These are phyloP conservation scores for Drosophila pectinifera DNA, from an alignment of 1,140 invertebrate genomes.

Conservation along the genomic window DNA sequence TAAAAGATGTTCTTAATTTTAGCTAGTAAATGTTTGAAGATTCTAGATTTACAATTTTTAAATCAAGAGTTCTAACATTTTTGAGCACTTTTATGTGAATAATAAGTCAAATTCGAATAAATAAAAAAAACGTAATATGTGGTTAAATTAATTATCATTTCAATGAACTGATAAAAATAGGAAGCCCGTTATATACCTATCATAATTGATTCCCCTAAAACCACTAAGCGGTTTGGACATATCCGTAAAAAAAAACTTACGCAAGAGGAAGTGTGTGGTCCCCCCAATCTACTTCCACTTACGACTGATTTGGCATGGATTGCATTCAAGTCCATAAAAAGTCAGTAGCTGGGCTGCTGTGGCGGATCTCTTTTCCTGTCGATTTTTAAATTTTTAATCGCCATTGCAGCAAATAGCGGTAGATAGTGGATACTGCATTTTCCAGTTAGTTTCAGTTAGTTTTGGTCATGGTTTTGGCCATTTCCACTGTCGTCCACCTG, in stretches of 20 bases:
- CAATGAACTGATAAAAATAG: not conserved
- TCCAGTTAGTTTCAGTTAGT: slow-evolving; percentile 27
- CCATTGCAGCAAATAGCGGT: slow-evolving; percentile 32
- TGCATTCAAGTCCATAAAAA: slow-evolving; percentile 19
- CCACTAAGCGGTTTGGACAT: slow-evolving; percentile 12
- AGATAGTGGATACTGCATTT: slow-evolving; percentile 3
- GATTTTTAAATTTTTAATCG: slow-evolving; percentile 18
- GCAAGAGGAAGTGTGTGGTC: slow-evolving; percentile 30
- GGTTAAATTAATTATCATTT: no score
- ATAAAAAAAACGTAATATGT: no score
- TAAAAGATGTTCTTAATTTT: not conserved
- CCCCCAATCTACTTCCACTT: slow-evolving; percentile 19
- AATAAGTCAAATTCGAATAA: no score
- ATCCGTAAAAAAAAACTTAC: slow-evolving; percentile 22
- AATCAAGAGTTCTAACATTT: no score
- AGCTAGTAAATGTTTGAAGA: no score
- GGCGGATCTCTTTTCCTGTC: slow-evolving; percentile 33
- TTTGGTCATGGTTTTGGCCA: slow-evolving; percentile 40
- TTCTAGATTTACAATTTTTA: no score
- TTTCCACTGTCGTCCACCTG: slow-evolving; percentile 23
- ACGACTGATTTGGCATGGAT: slow-evolving; percentile 28
- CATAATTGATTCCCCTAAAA: slow-evolving; percentile 17
- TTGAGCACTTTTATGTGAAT: no score
- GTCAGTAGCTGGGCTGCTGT: not conserved
- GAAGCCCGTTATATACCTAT: not conserved